Conservation (phyloP, 1,140 invertebrate genomes). For the Planococcus citri region DNA sequence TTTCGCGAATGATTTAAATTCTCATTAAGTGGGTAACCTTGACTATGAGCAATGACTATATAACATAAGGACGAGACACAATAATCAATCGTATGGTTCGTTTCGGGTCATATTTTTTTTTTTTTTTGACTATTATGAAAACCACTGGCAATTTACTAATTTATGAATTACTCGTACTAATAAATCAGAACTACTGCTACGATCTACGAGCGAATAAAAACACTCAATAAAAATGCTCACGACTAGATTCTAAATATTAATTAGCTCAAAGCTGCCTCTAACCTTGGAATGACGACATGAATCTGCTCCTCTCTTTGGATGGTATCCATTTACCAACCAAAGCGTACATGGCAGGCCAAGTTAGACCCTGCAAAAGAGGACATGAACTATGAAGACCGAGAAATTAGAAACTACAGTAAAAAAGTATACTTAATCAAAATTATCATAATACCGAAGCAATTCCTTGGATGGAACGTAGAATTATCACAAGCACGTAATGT, state of each 20-base stretch:
- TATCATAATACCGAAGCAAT: constrained; percentile 47
- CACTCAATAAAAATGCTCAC: too few relatives aligned
- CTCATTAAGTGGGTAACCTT: too few relatives aligned
- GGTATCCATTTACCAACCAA: constrained; percentile 76
- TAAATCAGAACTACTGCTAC: too few relatives aligned
- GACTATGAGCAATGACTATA: too few relatives aligned
- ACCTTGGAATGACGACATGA: constrained; percentile 65
- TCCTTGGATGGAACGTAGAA: constrained; percentile 50
- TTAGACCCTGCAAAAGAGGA: constrained; percentile 52
- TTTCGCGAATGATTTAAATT: too few relatives aligned
- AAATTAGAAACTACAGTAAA: not conserved
- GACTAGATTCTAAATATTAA: too few relatives aligned
- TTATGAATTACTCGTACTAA: too few relatives aligned
- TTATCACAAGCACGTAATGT: constrained; percentile 47
- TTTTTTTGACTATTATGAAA: not conserved
- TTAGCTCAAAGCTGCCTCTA: constrained; percentile 25
- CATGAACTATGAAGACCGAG: not conserved
- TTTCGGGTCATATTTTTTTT: too few relatives aligned
- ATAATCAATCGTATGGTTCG: too few relatives aligned
- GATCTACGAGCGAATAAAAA: too few relatives aligned
- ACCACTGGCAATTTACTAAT: not conserved
- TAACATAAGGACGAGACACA: too few relatives aligned
- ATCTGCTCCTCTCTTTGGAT: constrained; percentile 55
- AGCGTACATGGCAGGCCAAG: constrained; percentile 75
- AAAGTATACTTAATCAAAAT: not conserved